Evolutionary conservation across 2,113 vertebrate genomes (phyloP), one percentile per base, ranked within the genome.

Genomic region (Tragulus kanchil): DNA sequence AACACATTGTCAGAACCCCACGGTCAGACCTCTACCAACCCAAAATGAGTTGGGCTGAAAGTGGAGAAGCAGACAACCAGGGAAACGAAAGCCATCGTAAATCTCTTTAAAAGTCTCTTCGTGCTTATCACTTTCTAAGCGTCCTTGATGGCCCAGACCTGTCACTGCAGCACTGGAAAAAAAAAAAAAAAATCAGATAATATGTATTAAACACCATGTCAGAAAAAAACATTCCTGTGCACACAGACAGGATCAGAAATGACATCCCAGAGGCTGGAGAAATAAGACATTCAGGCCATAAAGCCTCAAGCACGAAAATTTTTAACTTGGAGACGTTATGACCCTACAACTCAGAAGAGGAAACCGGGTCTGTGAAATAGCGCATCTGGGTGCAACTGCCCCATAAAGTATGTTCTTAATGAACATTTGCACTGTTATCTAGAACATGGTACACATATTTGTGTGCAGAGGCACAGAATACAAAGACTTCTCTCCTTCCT

Each of bases 1-100:
- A 95, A 90, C 92, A 93, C 92, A 94, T 83, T 92, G 54, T 96
- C 96, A 97, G 96, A 95, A 92, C 23, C 67, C 59, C 58, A 8
- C 0, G n/a, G 92, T 92, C 84, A 97, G 95, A 93, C 31, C 62
- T 28, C 31, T 54, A 62, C 87, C 95, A 71, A 84, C 59, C 87
- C 58, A 58, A 91, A 90, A 88, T 52, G 81, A 94, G 62, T 50
- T 77, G 93, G 75, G 79, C 84, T 85, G 52, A 52, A 90, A 90
- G 79, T 58, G 75, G 87, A 54, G 69, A 86, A 85, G n/a, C 19
- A 14, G 75, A 78, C 45, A 56, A 82, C 25, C 25, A 58, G 64
- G 42, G n/a, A 93, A 92, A 45, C 26, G 25, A 88, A 95, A 78
- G n/a, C 77, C 15, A 6, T 85, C 13, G 0, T 93, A 94, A 97